Evolutionary conservation across 2,888 invertebrate species (phyloP), one percentile per base, ranked within the genome.

Genomic region (Cryptocephalus primarius): DNA sequence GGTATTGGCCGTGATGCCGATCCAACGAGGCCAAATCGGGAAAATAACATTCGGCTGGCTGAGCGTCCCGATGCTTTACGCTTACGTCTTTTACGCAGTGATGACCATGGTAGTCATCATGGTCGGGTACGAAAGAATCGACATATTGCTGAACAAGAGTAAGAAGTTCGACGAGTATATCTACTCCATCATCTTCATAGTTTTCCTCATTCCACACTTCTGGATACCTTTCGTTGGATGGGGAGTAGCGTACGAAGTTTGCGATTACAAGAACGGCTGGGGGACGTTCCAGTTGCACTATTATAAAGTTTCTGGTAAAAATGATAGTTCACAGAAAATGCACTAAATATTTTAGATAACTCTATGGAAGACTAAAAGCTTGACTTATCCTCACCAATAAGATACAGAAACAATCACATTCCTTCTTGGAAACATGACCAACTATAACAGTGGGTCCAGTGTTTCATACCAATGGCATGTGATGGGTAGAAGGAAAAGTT

Each of bases 201-300:
- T 81, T 9, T 82, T 79, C 59, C 70, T 83, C 41, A 73, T 82
- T 9, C 83, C 83, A 0, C 82, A 82, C 60, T 83, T 83, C 65
- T 81, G 79, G 78, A 79, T 81, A 40, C 82, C 82, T 0, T 82
- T 78, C 57, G 79, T 81, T 10, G 82, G 82, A 1, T 82, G 82
- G 82, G 80, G 82, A 1, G 82, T 82, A 22, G 83, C 82, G 1
- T 72, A 73, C 39, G 78, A 82, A 64, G 82, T 82, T 6, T 81
- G 81, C 47, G 76, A 78, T 53, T 82, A 83, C 62, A 83, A 82
- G 67, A 80, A 81, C 40, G 78, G 75, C 52, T 83, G 82, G 82
- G 79, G 77, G 13, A 74, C 73, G 52, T 82, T 81, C 68, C 83
- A 83, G 70, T 75, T 81, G 32, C 59, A 64, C 51, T 70, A 67